Percentiles rank a stretch among this genome's conserved stretches.
These are phyloP conservation scores for Pollimyrus isidori DNA, from an alignment of 2,113 vertebrate genomes.

Conservation along the genomic window DNA sequence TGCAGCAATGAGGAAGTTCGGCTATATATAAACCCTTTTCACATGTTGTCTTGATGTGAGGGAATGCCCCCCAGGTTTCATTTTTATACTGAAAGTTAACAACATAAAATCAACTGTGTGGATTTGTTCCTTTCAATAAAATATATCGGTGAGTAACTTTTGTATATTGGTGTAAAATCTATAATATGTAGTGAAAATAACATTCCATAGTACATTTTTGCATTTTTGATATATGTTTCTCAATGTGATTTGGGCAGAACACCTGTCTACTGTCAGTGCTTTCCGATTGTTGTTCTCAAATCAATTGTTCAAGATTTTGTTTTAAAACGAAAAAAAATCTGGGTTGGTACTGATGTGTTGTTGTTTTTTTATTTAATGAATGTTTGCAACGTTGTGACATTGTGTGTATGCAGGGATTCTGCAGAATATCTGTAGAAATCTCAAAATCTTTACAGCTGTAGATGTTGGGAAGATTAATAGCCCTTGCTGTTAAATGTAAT, in stretches of 20 bases:
- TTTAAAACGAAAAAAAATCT: not conserved
- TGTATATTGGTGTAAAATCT: not conserved
- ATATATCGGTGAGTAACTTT: not conserved
- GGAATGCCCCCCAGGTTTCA: not conserved
- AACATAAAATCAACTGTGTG: not conserved
- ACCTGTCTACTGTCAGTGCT: not conserved
- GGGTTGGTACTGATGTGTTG: not conserved
- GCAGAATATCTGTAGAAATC: not conserved
- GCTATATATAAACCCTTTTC: conserved; percentile 43
- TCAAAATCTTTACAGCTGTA: not conserved
- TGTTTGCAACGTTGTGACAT: not conserved
- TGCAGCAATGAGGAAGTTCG: conserved; percentile 50
- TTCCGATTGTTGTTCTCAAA: not conserved
- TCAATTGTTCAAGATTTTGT: not conserved
- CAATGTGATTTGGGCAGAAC: not conserved
- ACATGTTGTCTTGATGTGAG: conserved; percentile 9
- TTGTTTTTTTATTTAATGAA: not conserved
- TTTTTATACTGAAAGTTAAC: not conserved
- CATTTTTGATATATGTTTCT: not conserved
- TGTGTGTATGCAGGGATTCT: not conserved
- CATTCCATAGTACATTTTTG: not conserved
- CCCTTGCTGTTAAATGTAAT: not conserved
- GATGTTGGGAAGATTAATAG: not conserved
- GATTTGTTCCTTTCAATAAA: not conserved
- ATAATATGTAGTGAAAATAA: not conserved